Evolutionary conservation across 1,140 invertebrate species (phyloP).

Genomic region (Halesus radiatus): DNA sequence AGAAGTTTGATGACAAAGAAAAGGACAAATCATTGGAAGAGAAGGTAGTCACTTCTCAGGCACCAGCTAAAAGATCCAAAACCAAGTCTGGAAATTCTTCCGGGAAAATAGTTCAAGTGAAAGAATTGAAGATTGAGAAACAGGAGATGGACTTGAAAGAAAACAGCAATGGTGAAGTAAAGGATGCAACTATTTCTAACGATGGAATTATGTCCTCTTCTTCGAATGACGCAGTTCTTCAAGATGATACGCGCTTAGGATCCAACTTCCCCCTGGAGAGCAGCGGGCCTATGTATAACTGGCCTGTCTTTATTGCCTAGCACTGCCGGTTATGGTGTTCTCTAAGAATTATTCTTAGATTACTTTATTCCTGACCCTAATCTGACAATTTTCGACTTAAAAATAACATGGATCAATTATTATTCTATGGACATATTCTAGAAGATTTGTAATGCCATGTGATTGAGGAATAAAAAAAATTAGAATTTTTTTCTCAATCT

Average conservation of each 20-base stretch:
- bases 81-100: constrained; percentile 20
- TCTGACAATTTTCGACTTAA: too few species aligned
- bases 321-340: constrained; percentile 12
- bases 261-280: constrained; percentile 49
- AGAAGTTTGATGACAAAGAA: constrained; percentile 15
- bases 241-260: constrained; percentile 40
- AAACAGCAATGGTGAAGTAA: constrained; percentile 45
- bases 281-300: constrained; percentile 45
- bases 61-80: constrained; percentile 19
- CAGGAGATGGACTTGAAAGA: constrained; percentile 37
- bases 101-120: constrained; percentile 13
- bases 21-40: constrained; percentile 42
- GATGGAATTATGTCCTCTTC: constrained; percentile 44
- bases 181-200: constrained; percentile 26
- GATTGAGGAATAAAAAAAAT: too few species aligned
- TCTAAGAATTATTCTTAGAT: too few species aligned
- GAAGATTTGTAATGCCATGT: too few species aligned
- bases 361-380: too few species aligned
- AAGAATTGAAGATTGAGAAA: constrained; percentile 53
- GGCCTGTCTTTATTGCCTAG: constrained; percentile 48
- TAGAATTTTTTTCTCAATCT: too few species aligned
- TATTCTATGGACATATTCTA: too few species aligned
- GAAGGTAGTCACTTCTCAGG: not conserved
- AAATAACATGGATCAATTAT: too few species aligned
- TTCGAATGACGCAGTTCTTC: constrained; percentile 28